Base-by-base conservation (phyloP, 1,140 invertebrate species). In the Druon quercuslanigerum region DNA sequence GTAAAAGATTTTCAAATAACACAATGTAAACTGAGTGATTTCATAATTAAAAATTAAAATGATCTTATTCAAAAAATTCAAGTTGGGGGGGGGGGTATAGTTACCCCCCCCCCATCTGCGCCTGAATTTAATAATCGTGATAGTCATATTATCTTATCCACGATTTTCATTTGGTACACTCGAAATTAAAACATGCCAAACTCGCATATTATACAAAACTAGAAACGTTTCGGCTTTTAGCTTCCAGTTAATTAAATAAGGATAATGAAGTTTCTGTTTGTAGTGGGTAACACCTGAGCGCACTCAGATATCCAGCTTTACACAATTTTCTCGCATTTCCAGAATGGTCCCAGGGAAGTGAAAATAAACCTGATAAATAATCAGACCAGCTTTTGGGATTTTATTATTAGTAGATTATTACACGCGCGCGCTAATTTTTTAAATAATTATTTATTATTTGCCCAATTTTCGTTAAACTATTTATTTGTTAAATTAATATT, bases 251-350 rank as follows among this genome's bases (percentile, higher is more conserved):
- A 60, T 60, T 60, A 33, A 60, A 60, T 60, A 60, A 60, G 25
- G 57, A 60, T 60, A 60, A 60, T 33, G 12, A 33, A 33, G 57
- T 60, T 60, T 33, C 25, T 60, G 13, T 60, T 60, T 40, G 20
- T 33, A 25, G 57, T 5, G 5, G 20, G 57, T 33, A 60, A 60
- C 57, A 33, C 56, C 56, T 60, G 57, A 33, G 57, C 57, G 57
- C 20, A 25, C 20, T 40, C 11, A 19, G 12, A 16, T 60, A 25
- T 33, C 57, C 57, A 60, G 20, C 19, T 57, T 57, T 20, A 40
- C 13, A 33, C 25, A 20, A 60, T 60, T 33, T 60, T 5, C 33
- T 33, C 20, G 19, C 20, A 25, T 60, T 60, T 60, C 33, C 20
- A 13, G 3, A 40, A 20, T 40, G 7, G 25, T 60, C 40, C 33